These are phyloP conservation scores for Brachionus plicatilis DNA, from an alignment of 1,140 invertebrate species.

Conservation along the genomic window DNA sequence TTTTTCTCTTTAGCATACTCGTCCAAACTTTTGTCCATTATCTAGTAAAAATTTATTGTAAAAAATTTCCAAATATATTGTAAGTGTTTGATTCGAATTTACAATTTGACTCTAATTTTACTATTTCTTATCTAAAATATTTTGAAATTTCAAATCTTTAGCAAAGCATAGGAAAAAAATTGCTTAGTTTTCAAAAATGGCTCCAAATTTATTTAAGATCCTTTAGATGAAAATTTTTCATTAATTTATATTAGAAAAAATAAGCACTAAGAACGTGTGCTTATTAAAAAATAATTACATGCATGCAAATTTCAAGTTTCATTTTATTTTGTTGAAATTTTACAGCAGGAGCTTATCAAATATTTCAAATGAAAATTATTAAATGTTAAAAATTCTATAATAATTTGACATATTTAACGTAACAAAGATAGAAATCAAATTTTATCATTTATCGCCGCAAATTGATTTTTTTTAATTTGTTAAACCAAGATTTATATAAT, in stretches of 20 bases:
- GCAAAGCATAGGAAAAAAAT: neutral
- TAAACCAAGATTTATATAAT: too few relatives aligned
- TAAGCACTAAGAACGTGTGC: neutral
- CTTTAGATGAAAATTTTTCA: neutral
- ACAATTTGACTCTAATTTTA: neutral
- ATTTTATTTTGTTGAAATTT: neutral
- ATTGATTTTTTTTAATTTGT: neutral
- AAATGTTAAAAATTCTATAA: neutral
- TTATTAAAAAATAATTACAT: neutral
- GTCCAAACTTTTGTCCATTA: slow-evolving; percentile 21
- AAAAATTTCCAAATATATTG: neutral
- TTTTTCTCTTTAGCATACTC: slow-evolving; percentile 29
- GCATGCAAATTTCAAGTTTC: neutral
- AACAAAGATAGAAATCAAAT: neutral
- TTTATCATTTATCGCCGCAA: neutral
- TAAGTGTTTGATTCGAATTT: neutral
- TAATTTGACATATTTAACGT: neutral
- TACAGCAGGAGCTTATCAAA: neutral
- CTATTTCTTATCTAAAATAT: neutral
- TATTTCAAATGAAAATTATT: neutral
- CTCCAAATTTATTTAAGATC: neutral
- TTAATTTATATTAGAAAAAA: neutral
- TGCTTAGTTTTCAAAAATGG: neutral
- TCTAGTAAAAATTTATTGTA: neutral
- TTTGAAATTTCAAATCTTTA: neutral